Evolutionary conservation across 2,888 invertebrate genomes (phyloP), one percentile per base, ranked within the genome.

Genomic region (Crematogaster levior): DNA sequence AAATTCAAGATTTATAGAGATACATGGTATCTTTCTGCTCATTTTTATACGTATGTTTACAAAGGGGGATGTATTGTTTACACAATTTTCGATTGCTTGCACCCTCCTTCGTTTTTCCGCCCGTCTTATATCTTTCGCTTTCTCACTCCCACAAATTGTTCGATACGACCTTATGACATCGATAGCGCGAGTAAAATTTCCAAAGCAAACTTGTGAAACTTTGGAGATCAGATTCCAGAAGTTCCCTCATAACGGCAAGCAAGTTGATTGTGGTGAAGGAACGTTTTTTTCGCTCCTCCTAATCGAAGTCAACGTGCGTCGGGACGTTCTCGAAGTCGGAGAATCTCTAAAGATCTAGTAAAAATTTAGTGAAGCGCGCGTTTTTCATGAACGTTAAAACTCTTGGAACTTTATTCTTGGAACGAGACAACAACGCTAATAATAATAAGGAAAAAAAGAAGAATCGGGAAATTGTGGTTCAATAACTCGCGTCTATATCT

Each of bases 151-250:
- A 3, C 74, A 9, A 65, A 48, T 24, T 37, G 15, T 24, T 48
- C 51, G 48, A 65, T 51, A 61, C 46, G 46, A 53, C 51, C 37
- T 21, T 40, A 30, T 56, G 40, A 30, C 51, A 63, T 63, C 46
- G 24, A 48, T 63, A 48, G 61, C 60, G 6, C 12, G 24, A 37
- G n/a, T 10, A 75, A 51, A 58, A 75, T 75, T 65, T 40, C 40
- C 12, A 48, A 48, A 51, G 15, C 30, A 21, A 77, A 77, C 70
- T 79, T 68, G 15, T 40, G 21, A 68, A 77, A 77, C 70, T 79
- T 43, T 30, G 24, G 12, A 60, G 18, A 66, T 56, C 77, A 21
- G 7, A 53, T 68, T 46, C 27, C 6, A 40, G 18, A 65, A 68
- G 53, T 79, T 79, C 7, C 27, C 6, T 56, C 43, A 37, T 27